phyloP scores from a whole-genome alignment of 2,797 vertebrate genomes.

The Eurystomus glaucurus region DNA sequence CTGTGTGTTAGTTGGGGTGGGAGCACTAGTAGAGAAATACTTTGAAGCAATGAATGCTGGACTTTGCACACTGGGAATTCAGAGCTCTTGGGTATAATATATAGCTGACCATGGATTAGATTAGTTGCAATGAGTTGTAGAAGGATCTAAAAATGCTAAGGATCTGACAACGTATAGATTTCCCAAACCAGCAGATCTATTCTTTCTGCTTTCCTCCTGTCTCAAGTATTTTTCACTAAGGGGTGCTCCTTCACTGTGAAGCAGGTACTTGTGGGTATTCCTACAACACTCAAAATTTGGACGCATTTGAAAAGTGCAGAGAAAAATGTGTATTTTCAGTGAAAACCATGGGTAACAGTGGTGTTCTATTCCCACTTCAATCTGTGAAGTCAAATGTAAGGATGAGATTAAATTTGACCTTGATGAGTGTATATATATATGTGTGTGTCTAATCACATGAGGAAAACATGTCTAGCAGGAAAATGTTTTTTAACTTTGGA shows the following conservation, averaged over 20 bases:
- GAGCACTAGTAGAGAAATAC: not conserved
- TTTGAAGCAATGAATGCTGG: not conserved
- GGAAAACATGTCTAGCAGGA: not conserved
- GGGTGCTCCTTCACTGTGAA: not conserved
- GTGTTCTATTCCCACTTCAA: not conserved
- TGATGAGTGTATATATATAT: not conserved
- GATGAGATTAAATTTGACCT: not conserved
- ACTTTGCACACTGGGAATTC: not conserved
- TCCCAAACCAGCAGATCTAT: not conserved
- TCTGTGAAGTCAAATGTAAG: not conserved
- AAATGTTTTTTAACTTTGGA: not conserved
- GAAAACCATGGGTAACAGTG: not conserved
- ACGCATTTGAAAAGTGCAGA: not conserved
- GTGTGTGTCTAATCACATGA: not conserved
- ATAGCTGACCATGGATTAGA: not conserved
- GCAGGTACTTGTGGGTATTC: rapidly evolving
- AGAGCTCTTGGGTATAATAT: not conserved
- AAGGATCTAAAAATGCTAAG: not conserved
- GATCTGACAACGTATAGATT: not conserved
- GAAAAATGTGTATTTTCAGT: not conserved
- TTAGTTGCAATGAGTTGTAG: not conserved
- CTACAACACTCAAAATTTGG: not conserved
- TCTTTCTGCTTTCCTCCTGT: not conserved
- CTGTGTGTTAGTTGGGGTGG: not conserved
- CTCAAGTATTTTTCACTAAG: rapidly evolving